Evolutionary conservation across 2,888 invertebrate species (phyloP).

Genomic region (Drosophila quinaria): DNA sequence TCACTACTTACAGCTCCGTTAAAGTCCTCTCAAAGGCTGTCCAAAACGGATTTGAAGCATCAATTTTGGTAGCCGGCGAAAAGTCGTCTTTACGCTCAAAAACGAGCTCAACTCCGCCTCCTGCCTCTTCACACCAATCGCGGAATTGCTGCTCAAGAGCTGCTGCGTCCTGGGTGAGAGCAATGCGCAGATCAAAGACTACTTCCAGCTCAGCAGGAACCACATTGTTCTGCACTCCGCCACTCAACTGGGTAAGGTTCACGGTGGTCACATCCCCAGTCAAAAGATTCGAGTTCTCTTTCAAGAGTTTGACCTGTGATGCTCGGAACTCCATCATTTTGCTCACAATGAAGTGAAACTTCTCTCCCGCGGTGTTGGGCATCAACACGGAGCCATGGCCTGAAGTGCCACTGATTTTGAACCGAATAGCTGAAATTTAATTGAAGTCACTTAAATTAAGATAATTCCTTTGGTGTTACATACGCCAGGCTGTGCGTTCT

Average conservation of each 20-base stretch:
- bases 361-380: conserved; percentile 14
- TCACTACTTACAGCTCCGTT: conserved; percentile 8
- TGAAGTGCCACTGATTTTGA: conserved; percentile 9
- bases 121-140: conserved; percentile 13
- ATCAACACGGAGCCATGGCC: conserved; percentile 11
- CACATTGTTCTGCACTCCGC: conserved; percentile 20
- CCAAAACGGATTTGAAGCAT: conserved; percentile 3
- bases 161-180: background rate
- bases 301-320: background rate
- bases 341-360: conserved; percentile 2
- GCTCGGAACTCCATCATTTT: conserved; percentile 10
- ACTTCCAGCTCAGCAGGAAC: conserved; percentile 6
- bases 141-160: conserved; percentile 9
- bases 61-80: conserved; percentile 1
- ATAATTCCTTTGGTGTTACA: conserved; percentile 77
- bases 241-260: conserved; percentile 11
- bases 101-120: conserved; percentile 7
- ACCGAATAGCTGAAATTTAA: background rate
- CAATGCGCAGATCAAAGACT: conserved; percentile 16
- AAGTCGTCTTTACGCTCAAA: conserved; percentile 16
- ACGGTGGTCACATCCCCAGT: conserved; percentile 9
- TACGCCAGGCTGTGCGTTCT: conserved; percentile 90
- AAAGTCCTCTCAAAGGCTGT: background rate
- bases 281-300: background rate
- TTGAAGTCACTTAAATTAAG: background rate